Evolutionary conservation across 1,140 invertebrate species (phyloP).

Genomic region (Orchestia grillus): DNA sequence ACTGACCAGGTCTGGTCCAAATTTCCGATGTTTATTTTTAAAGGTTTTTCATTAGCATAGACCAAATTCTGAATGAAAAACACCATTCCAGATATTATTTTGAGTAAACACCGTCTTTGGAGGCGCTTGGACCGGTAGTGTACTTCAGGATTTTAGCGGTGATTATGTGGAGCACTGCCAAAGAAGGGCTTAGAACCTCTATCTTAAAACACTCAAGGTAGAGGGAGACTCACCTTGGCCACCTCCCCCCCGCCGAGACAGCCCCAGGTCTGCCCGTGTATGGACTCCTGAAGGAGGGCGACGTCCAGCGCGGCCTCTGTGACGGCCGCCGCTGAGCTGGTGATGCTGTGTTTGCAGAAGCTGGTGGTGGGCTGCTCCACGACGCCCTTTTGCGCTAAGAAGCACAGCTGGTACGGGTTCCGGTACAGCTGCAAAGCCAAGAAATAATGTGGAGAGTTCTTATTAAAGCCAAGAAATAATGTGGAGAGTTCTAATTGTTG

Average conservation of each 20-base stretch:
- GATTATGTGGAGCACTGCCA: too few species aligned
- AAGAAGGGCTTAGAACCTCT: too few species aligned
- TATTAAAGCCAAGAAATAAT: not conserved
- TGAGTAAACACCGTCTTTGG: too few species aligned
- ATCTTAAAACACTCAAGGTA: too few species aligned
- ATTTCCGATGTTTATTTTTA: too few species aligned
- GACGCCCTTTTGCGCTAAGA: constrained; percentile 69
- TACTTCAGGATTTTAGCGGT: too few species aligned
- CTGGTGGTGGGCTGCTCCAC: not conserved
- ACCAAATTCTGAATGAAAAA: too few species aligned
- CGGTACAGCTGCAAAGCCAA: constrained; percentile 71
- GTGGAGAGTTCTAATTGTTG: too few species aligned
- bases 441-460: not conserved
- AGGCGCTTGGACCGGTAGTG: too few species aligned
- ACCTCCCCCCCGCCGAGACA: not conserved
- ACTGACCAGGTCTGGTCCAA: too few species aligned
- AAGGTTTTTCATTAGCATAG: too few species aligned
- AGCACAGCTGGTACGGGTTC: constrained; percentile 73
- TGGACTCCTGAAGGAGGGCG: not conserved
- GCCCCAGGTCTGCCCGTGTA: constrained; percentile 28
- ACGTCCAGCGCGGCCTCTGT: not conserved
- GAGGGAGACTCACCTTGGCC: not conserved
- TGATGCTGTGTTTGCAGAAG: not conserved
- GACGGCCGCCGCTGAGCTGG: not conserved
- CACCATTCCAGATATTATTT: too few species aligned